Base-by-base conservation (phyloP, 2,113 vertebrate species). In the Turdus rufiventris region DNA sequence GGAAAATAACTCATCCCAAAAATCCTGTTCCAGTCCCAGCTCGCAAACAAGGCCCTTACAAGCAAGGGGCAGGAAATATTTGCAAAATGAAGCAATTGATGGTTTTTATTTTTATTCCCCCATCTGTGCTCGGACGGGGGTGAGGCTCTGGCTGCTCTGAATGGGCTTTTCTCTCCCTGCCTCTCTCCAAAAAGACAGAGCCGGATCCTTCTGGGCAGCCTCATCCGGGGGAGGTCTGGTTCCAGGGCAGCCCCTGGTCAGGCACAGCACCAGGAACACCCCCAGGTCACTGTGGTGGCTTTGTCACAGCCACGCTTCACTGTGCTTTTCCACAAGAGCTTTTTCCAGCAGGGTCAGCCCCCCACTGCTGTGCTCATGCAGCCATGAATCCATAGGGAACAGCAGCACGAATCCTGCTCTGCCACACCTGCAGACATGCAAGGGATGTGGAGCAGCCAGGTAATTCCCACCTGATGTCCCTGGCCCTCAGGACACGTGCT, bases 91-190 rank as follows among this genome's bases (percentile, higher is more conserved):
- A 92, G 77, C 77, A 33, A 94, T 68, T 94, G 57, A 60, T 56
- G 23, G 17, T 3, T 65, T 73, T 61, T 36, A 40, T 42, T 71
- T 62, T 42, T 45, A 28, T 3, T 23, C 25, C 54, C 53, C 57
- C 40, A 7, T 72, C 80, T 82, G 77, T 43, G 25, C 71, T 40
- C 4, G 31, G 77, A 1, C 71, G 11, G 48, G 57, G 36, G 53
- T 6, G 76, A 91, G 74, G 84, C 58, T 76, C 71, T 38, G 66
- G 53, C 71, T 72, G 80, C 92, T 88, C 75, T 90, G 47, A 94
- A 96, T 60, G 72, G 91, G 83, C 83, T 96, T 95, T 92, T 93
- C 93, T 92, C 84, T 95, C 67, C 21, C 53, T 43, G 68, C 5
- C 58, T 26, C 17, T 36, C 61, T 94, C n/a, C 51, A 4, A 29